Base-by-base conservation (phyloP, 2,888 invertebrate genomes). In the Leucoma salicis region DNA sequence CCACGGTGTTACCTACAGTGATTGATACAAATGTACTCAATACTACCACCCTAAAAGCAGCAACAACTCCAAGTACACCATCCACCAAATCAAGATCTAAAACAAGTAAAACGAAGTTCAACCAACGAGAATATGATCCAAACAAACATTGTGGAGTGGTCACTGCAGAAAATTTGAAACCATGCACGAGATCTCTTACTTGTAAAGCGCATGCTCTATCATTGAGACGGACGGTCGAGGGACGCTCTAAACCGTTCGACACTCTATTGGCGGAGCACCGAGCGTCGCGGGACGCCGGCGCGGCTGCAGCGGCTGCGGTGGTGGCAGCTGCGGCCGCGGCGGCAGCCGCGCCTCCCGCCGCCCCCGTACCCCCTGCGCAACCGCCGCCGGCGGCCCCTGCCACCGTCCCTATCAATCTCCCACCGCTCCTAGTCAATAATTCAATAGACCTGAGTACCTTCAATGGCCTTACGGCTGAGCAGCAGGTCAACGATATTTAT, bases 91-190 rank as follows among this genome's bases (percentile, higher is more conserved):
- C 74, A 24, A 74, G 78, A 49, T 69, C 75, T 15, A 87, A 81
- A 61, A 66, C 80, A 24, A 78, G 75, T 63, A 89, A 88, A 63
- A 78, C 82, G 44, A 90, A 89, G 63, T 82, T 84, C 58, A 82
- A 80, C 55, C 86, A 91, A 50, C 90, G 95, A 46, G 94, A 95
- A 70, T 96, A 94, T 80, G 95, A 96, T 77, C 93, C 96, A 12
- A 94, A 96, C 72, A 92, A 94, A 57, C 96, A 96, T 72, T 96
- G 96, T 75, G 96, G 96, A 1, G 96, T 96, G 11, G 81, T 92
- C 58, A 92, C 91, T 39, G 91, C 90, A 1, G 94, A 94, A 53
- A 92, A 91, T 49, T 90, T 90, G 3, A 93, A 93, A 63, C 95
- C 94, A 0, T 96, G 96, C 75, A 95, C 95, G 36, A 88, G 96